Percentiles rank a stretch among this genome's conserved stretches.
phyloP scores from a whole-genome alignment of 2,888 invertebrate species.

The Euproctis similis region DNA sequence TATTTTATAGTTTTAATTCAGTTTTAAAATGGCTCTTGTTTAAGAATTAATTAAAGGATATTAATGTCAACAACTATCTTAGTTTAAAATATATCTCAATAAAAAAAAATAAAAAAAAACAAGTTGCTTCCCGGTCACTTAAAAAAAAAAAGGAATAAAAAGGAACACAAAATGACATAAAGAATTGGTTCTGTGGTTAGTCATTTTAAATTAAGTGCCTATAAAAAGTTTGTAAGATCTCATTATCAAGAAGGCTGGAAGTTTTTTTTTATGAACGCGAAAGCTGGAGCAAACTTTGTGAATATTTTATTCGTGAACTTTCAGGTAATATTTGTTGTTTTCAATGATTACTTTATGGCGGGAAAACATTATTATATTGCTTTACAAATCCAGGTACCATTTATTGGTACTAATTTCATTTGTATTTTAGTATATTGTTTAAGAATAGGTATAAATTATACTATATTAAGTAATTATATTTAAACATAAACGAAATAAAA shows the following conservation, averaged over 20 bases:
- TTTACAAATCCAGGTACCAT: no score
- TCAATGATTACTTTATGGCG: slow-evolving; percentile 1
- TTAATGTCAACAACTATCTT: no score
- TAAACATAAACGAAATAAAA: no score
- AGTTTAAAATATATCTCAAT: no score
- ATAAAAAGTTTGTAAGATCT: slow-evolving; percentile 29
- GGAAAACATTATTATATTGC: neutral
- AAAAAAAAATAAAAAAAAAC: no score
- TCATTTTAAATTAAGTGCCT: slow-evolving; percentile 29
- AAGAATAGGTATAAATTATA: no score
- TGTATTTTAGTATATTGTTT: no score
- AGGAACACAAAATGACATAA: slow-evolving; percentile 11
- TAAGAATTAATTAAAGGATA: no score
- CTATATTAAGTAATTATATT: no score
- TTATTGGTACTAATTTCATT: no score
- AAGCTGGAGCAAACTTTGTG: slow-evolving; percentile 18
- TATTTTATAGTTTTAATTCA: no score
- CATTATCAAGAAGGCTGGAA: slow-evolving; percentile 26
- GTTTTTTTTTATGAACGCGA: slow-evolving; percentile 21
- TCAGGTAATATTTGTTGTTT: slow-evolving; percentile 11
- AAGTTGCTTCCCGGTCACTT: neutral
- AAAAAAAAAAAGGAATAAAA: slow-evolving; percentile 8
- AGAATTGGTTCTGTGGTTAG: slow-evolving; percentile 24
- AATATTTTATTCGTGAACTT: slow-evolving; percentile 26
- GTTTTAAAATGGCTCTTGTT: no score